Base-by-base conservation (phyloP, 2,797 vertebrate species). In the Hippopotamyrus pictus region DNA sequence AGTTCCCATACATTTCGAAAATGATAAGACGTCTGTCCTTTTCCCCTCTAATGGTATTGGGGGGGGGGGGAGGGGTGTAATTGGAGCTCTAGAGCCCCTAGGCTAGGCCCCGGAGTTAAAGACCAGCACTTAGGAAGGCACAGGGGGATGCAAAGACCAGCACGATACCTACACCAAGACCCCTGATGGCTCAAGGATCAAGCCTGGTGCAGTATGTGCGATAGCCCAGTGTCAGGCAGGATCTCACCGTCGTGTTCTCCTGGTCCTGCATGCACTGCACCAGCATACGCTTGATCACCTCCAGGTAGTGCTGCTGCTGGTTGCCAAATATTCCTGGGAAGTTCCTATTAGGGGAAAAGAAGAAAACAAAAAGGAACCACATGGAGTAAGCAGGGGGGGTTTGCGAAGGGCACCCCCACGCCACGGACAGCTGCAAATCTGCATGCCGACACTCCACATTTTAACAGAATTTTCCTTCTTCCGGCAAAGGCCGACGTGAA, bases 201-300 rank as follows among this genome's bases (percentile, higher is more conserved):
- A 73, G 65, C 25, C 65, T 33, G 29, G 65, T 5, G 9, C 14
- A 44, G 7, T n/a, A 44, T 44, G 33, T 73, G 33, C 1, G 1
- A 33, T 37, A 44, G 73, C 37, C 73, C 37, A 7, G 5, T 19
- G 17, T 17, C 29, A 44, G 19, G 37, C 73, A 79, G 73, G 4
- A 6, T 7, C 92, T 95, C 94, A 99, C 99, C 93, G 97, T 97
- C 89, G 97, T 96, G 94, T 99, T 97, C 8, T 97, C 97, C 93
- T 99, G 98, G 93, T 99, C 98, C 94, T 99, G 98, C 98, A 99
- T 99, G 93, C 99, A 99, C 90, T 99, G 98, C 73, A 98, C 97
- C 90, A 99, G 95, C 98, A 99, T 99, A 88, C 98, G 97, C 92
- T 99, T 99, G 94, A 99, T 99, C 57, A 99, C 98, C 0, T 99